These are phyloP conservation scores for Gobiocypris rarus DNA, from an alignment of 2,113 vertebrate genomes.

Conservation along the genomic window DNA sequence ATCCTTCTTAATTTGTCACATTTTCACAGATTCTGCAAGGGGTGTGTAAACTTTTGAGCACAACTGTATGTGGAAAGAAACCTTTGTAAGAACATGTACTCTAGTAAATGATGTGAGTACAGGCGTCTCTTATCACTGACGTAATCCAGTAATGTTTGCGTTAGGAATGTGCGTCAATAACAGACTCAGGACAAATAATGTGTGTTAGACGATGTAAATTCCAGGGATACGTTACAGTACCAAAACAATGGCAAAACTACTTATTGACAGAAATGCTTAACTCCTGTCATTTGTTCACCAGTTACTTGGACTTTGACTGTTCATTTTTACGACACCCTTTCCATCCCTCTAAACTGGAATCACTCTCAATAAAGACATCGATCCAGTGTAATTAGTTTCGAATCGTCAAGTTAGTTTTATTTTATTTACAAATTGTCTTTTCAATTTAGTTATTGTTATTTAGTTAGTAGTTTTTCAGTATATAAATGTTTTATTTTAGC, in stretches of 20 bases:
- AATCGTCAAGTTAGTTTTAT: neutral
- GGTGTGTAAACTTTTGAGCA: no score
- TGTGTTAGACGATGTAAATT: conserved; percentile 38
- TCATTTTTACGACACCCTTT: neutral
- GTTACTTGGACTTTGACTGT: neutral
- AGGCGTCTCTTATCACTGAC: conserved; percentile 31
- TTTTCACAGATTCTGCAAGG: no score
- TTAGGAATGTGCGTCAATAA: conserved; percentile 45
- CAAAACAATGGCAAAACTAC: conserved; percentile 31
- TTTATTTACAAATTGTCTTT: neutral
- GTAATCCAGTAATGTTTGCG: conserved; percentile 37
- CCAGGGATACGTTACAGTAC: neutral
- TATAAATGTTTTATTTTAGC: no score
- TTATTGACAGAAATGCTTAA: conserved; percentile 32
- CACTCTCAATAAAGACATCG: neutral
- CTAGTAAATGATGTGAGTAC: neutral
- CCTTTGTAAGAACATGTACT: neutral
- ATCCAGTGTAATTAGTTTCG: no score
- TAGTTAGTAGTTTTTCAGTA: neutral
- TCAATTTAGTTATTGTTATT: neutral
- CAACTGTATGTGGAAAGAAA: neutral
- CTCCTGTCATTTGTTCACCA: neutral
- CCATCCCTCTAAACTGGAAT: neutral
- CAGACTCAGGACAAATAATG: conserved; percentile 49
- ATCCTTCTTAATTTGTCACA: no score